Evolutionary conservation across 2,888 invertebrate species (phyloP).

Genomic region (Heliconius aoede): DNA sequence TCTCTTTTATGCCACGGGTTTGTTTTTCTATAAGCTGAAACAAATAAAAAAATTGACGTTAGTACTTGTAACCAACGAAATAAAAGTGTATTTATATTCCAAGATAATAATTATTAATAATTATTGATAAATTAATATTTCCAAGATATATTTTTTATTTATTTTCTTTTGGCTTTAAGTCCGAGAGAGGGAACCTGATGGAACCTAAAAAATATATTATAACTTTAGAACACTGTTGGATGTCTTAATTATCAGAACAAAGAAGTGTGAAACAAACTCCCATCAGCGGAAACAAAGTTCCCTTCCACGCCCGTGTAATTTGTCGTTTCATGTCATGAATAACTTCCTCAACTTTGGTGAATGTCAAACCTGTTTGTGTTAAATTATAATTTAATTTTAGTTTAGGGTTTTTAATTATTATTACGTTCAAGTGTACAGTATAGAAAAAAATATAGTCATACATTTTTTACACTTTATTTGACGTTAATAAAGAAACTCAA

Average conservation of each 20-base stretch:
- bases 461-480: no score
- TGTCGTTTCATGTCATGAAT: constrained; percentile 18
- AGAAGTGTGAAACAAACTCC: constrained; percentile 16
- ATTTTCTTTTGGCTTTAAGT: no score
- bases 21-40: constrained; percentile 54
- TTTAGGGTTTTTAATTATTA: background rate
- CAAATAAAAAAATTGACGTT: background rate
- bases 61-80: background rate
- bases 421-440: background rate
- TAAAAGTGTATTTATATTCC: background rate
- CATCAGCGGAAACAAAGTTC: background rate
- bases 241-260: constrained; percentile 5
- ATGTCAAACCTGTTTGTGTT: constrained; percentile 1
- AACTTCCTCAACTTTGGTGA: background rate
- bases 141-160: no score
- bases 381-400: background rate
- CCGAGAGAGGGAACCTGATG: background rate
- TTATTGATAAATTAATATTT: background rate
- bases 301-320: constrained; percentile 1
- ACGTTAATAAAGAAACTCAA: no score
- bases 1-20: constrained; percentile 37
- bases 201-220: background rate
- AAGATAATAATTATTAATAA: no score
- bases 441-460: no score
- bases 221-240: background rate